A percentile compares a stretch with the other conserved stretches of the same genome.
These are phyloP conservation scores for Tinea semifulvella DNA, from an alignment of 2,888 invertebrate species.

Conservation along the genomic window DNA sequence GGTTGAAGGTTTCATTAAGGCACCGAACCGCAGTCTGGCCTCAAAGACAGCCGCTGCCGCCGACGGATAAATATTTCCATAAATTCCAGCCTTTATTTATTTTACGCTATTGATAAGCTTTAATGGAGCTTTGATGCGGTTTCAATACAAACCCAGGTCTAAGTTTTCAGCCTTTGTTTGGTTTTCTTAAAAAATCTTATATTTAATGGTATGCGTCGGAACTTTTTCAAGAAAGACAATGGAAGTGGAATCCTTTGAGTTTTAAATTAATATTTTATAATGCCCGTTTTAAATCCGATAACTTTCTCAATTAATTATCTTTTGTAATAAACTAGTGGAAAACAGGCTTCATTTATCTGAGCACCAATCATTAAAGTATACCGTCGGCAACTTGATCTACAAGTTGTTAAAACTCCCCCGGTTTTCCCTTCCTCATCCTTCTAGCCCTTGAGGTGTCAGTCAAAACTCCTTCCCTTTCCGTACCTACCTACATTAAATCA, in stretches of 20 bases:
- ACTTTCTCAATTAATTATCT: slow-evolving; percentile 20
- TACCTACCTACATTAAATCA: neutral
- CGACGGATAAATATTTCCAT: slow-evolving; percentile 52
- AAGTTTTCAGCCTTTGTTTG: slow-evolving; percentile 57
- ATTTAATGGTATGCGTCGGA: slow-evolving; percentile 5
- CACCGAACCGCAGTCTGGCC: slow-evolving; percentile 49
- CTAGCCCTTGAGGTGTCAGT: too few species aligned
- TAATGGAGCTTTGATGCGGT: slow-evolving; percentile 64
- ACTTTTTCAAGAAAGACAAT: slow-evolving; percentile 4
- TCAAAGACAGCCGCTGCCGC: slow-evolving; percentile 22
- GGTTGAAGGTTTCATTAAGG: slow-evolving; percentile 54
- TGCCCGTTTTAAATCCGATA: slow-evolving; percentile 3
- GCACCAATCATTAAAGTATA: too few species aligned
- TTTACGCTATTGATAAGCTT: slow-evolving; percentile 57
- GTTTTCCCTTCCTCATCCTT: too few species aligned
- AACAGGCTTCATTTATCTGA: neutral
- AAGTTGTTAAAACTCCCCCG: too few species aligned
- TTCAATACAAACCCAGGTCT: slow-evolving; percentile 37
- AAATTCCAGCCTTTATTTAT: slow-evolving; percentile 60
- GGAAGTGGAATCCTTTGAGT: neutral
- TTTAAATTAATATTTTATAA: slow-evolving; percentile 9
- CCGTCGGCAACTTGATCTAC: too few species aligned
- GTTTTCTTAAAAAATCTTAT: slow-evolving; percentile 33
- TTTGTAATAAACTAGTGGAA: slow-evolving; percentile 32
- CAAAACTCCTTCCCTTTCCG: too few species aligned